These are phyloP conservation scores for Tetragonula clypearis DNA, from an alignment of 1,140 invertebrate species.

Conservation along the genomic window DNA sequence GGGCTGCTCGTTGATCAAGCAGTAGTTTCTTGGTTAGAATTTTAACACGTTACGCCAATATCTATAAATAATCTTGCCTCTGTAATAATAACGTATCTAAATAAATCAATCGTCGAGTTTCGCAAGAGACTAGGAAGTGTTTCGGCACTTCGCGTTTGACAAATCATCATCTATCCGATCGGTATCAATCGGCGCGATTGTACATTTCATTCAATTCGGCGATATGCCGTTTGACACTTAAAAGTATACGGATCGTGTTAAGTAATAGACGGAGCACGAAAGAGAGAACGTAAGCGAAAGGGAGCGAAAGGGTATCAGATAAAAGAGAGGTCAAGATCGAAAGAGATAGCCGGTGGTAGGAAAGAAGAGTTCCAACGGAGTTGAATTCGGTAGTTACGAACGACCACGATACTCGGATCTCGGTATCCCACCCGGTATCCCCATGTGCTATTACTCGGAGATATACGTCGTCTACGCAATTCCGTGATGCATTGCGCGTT, in stretches of 20 bases:
- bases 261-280: neutral
- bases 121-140: too few species aligned
- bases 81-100: too few species aligned
- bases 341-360: neutral
- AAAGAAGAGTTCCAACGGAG: constrained; percentile 60
- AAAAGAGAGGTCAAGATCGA: constrained; percentile 27
- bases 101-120: too few species aligned
- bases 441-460: constrained; percentile 69
- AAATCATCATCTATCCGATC: neutral
- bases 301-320: constrained; percentile 2
- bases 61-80: too few species aligned
- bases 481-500: constrained; percentile 77
- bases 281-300: neutral
- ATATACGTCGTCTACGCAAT: constrained; percentile 76
- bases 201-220: neutral
- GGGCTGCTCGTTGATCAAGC: neutral
- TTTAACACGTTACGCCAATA: too few species aligned
- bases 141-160: neutral
- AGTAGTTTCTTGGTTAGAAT: too few species aligned
- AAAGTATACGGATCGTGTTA: neutral
- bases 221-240: neutral
- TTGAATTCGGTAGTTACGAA: constrained; percentile 57
- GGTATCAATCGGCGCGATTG: neutral
- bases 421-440: constrained; percentile 47
- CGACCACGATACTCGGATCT: constrained; percentile 21